Evolutionary conservation across 92 coral and sea anemone genomes (phyloP), one percentile per base, ranked within the genome.

Genomic region (Heteractis magnifica): DNA sequence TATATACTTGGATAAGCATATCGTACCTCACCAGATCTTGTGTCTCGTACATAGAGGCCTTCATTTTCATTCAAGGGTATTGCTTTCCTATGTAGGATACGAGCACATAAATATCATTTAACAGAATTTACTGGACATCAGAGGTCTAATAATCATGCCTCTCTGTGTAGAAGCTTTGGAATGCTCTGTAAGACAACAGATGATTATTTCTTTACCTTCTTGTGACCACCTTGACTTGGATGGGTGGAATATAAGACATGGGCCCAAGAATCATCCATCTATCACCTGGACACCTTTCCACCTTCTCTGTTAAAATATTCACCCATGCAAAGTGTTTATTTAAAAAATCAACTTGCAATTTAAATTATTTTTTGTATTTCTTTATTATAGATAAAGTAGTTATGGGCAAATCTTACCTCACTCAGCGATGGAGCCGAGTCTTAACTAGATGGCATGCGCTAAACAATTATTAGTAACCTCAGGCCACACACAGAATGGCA

Each of bases 231-330:
- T 90, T 79, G 18, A 94, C 98, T 81, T 94, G 92, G 51, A 95
- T 90, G 59, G 98, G 96, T 60, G 98, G 98, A 58, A 95, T 86
- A 82, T 94, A 95, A 34, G 94, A 94, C 13, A 83, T 83, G 26
- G 98, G 98, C 10, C 98, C 98, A 51, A 94, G 85, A 72, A 95
- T 94, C 98, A 95, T 95, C 98, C 98, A 95, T 10, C 96, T 89
- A 65, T 95, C 98, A 10, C 98, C 98, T 59, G 98, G 98, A 65
- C 89, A 87, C 51, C 98, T 86, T 21, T 86, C 86, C 55, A 88
- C 88, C 81, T 88, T 86, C 71, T 94, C 95, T 90, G 76, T 26
- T 26, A 65, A 77, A 52, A 72, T n/a, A 74, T 62, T 62, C 44
- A 34, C 44, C 64, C 64, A 58, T 58, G 16, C 64, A 58, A 15